Evolutionary conservation across 2,113 vertebrate species (phyloP).

Genomic region (Speoplatyrhinus poulsoni): DNA sequence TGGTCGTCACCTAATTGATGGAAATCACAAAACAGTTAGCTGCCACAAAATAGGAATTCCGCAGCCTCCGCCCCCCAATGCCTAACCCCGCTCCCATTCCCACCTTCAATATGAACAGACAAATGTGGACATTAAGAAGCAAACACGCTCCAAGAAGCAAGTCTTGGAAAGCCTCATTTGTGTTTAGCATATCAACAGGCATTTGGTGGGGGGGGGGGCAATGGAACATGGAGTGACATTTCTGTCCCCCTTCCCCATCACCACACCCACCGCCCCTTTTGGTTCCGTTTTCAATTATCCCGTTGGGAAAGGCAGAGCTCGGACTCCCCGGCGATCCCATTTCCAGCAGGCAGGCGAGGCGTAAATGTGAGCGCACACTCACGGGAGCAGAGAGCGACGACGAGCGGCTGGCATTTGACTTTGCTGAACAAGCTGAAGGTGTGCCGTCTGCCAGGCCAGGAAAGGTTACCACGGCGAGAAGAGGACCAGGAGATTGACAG

Average conservation of each 20-base stretch:
- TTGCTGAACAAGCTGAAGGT: conserved; percentile 97
- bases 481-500: conserved; percentile 18
- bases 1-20: conserved; percentile 93
- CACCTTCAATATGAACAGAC: conserved; percentile 47
- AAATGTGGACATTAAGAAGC: conserved; percentile 21
- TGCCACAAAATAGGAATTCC: conserved; percentile 83
- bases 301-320: conserved; percentile 41
- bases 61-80: conserved; percentile 36
- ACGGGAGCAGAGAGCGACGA: conserved; percentile 87
- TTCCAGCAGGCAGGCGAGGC: conserved; percentile 83
- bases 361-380: conserved; percentile 85
- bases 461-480: conserved; percentile 73
- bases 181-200: conserved; percentile 25
- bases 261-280: conserved; percentile 32
- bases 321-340: conserved; percentile 71
- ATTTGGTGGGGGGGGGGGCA: not conserved
- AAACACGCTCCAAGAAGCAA: conserved; percentile 11
- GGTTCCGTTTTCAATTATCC: conserved; percentile 70
- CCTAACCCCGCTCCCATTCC: conserved; percentile 2
- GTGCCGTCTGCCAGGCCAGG: conserved; percentile 83
- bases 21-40: conserved; percentile 92
- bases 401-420: conserved; percentile 89
- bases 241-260: conserved; percentile 16
- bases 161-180: not conserved
- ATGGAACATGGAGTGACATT: conserved; percentile 38